Base-by-base conservation (phyloP, 2,888 invertebrate species). In the Aromia moschata region DNA sequence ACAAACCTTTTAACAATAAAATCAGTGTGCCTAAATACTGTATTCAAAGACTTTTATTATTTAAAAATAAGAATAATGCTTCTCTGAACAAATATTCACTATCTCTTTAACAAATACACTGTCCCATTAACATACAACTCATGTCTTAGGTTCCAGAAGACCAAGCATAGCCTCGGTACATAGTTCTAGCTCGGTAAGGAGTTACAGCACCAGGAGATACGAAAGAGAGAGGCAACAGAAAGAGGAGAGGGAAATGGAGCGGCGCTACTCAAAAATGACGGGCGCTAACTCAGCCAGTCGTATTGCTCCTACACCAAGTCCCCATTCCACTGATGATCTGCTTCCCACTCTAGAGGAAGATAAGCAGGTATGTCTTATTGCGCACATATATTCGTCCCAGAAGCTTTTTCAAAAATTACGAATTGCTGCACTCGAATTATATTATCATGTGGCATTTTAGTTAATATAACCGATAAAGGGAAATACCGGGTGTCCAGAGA, bases 121-220 rank as follows among this genome's bases (percentile, higher is more conserved):
- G 33, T 33, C 5, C 33, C 11, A 33, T 11, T 33, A 11, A 2
- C 7, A 33, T 33, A 7, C n/a, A n/a, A n/a, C n/a, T n/a, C n/a
- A 10, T 41, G 14, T 43, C 46, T 17, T 59, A 93, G 93, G 92
- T 86, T 92, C 92, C 78, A 86, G 93, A 85, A 88, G 93, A 84
- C 92, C 93, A 83, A 92, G 93, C 85, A 83, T 93, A 84, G 90
- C 89, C 69, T 93, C 93, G 65, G 85, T 93, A 73, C 93, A 93
- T 79, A 93, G 93, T 84, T 88, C 89, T 71, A 92, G 90, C 62
- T 93, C 93, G 47, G 87, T 92, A 65, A 87, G 91, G 77, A 93
- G 92, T 81, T 93, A 91, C 81, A 92, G 92, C 76, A 86, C 90
- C 70, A 86, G 88, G 78, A 85, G 90, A 64, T 91, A 91, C 81